Base-by-base conservation (phyloP, 2,888 invertebrate genomes). In the Perizoma affinitatum region DNA sequence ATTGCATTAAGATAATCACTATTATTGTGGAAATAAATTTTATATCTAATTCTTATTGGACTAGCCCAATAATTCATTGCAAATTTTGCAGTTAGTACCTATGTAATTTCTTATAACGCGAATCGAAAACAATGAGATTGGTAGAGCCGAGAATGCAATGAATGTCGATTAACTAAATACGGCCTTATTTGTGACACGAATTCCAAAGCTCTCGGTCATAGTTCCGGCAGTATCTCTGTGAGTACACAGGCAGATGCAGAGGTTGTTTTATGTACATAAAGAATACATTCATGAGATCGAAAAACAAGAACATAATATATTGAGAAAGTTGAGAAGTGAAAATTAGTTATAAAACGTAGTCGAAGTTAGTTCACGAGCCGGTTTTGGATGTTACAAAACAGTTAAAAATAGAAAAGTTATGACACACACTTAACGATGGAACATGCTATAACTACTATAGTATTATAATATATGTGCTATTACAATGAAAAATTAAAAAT, bases 181-280 rank as follows among this genome's bases (percentile, higher is more conserved):
- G 70, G 68, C 58, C 58, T 63, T 63, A 63, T 64, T 68, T 54
- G 66, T 68, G 64, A 65, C 65, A 67, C 58, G 68, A 74, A 79
- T 78, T 78, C 69, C 69, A 61, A 69, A 69, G 62, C 62, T 56
- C 63, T 63, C 67, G 66, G 74, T 71, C 75, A 74, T 47, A 68
- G 75, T 76, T 78, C 79, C 77, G 79, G 72, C 70, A 75, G 53
- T n/a, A 33, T 40, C n/a, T 9, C 10, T 52, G 53, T 54, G 41
- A 10, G 56, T 43, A 10, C 46, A 38, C 35, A 46, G 8, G 11
- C 38, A 47, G 38, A 54, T 50, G 56, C 42, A 45, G n/a, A 38
- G 22, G 42, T 57, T 8, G 11, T 41, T 47, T 35, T 38, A 11
- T 4, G 34, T 46, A 6, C 42, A 34, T 50, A 34, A 42, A 8